A percentile compares a stretch with the other conserved stretches of the same genome.
phyloP scores from a whole-genome alignment of 2,113 vertebrate species.

The Pantherophis guttatus region DNA sequence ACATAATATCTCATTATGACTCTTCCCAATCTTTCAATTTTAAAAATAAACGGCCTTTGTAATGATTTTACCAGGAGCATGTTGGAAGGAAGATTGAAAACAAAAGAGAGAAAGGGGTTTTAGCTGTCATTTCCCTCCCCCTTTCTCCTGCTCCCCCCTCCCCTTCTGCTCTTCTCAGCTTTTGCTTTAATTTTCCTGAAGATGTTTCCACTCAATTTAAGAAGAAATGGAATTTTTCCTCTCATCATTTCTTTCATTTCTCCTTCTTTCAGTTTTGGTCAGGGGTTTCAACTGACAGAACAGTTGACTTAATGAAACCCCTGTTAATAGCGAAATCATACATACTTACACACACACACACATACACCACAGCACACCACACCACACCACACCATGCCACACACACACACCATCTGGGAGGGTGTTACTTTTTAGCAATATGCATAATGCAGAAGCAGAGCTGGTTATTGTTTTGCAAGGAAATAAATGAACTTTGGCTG shows the following conservation, averaged over 20 bases:
- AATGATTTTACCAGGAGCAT: constrained; percentile 80
- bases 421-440: constrained; percentile 19
- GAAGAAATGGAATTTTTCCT: constrained; percentile 61
- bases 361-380: neutral
- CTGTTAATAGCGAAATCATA: constrained; percentile 60
- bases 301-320: constrained; percentile 52
- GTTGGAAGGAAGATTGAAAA: constrained; percentile 77
- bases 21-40: constrained; percentile 87
- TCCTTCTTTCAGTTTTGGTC: constrained; percentile 40
- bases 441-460: neutral
- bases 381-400: neutral
- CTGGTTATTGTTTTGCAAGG: neutral
- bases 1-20: constrained; percentile 87
- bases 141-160: neutral
- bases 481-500: neutral
- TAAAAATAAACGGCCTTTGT: constrained; percentile 82
- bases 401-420: neutral
- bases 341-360: neutral
- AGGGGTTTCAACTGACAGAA: constrained; percentile 53
- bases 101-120: constrained; percentile 67
- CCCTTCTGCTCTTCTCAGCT: constrained; percentile 57
- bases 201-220: constrained; percentile 60
- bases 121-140: constrained; percentile 52
- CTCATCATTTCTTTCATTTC: constrained; percentile 46
- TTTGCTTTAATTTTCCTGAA: constrained; percentile 64